Evolutionary conservation across 2,113 vertebrate species (phyloP).

Genomic region (Apteryx mantelli): DNA sequence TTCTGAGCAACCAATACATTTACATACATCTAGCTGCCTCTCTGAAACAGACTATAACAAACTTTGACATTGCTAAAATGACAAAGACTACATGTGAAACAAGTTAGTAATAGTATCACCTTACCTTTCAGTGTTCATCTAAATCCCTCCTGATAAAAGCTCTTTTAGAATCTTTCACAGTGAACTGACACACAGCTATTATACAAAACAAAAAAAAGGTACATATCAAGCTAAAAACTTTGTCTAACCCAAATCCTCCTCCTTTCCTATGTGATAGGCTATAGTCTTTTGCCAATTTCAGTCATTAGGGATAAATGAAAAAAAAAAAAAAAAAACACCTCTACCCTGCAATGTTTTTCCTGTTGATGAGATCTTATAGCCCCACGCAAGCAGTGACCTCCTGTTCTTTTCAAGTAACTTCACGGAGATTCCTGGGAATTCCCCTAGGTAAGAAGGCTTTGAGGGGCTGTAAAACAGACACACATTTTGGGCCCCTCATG

Average conservation of each 20-base stretch:
- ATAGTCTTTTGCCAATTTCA: not conserved
- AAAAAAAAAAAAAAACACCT: not conserved
- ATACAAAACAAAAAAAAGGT: conserved; percentile 8
- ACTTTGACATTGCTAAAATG: conserved; percentile 17
- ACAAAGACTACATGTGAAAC: conserved; percentile 28
- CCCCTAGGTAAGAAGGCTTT: conserved; percentile 16
- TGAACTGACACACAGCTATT: not conserved
- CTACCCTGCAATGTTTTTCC: not conserved
- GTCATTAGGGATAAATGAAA: not conserved
- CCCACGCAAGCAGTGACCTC: not conserved
- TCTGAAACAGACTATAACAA: not conserved
- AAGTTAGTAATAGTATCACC: not conserved
- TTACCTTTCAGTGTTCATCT: not conserved
- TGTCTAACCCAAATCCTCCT: not conserved
- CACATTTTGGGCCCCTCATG: conserved; percentile 9
- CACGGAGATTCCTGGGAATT: conserved; percentile 21
- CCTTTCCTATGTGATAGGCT: not conserved
- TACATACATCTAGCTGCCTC: not conserved
- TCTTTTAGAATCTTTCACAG: conserved; percentile 12
- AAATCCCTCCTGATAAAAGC: conserved; percentile 24
- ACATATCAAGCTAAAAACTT: conserved; percentile 17
- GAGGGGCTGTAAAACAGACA: conserved; percentile 6
- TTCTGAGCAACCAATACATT: not conserved
- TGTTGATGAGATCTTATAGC: not conserved
- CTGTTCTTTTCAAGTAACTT: conserved; percentile 33